phyloP scores from a whole-genome alignment of 2,888 invertebrate genomes.

The Omphaloscelis lunosa region DNA sequence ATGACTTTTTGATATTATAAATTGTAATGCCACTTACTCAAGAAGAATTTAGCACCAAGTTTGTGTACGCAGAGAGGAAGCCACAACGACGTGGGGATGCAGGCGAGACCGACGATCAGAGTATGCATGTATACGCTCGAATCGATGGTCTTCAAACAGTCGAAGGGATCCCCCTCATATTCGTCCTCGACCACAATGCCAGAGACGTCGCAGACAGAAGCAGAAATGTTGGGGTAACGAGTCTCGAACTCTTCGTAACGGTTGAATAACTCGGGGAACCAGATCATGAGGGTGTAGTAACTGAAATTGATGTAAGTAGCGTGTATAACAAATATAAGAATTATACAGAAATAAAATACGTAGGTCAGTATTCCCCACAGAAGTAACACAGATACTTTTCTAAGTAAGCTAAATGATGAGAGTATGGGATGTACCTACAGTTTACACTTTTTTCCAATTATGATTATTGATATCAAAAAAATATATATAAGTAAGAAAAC shows the following conservation, averaged over 20 bases:
- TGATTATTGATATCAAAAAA: neutral
- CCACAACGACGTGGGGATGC: slow-evolving; percentile 95
- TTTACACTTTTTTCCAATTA: neutral
- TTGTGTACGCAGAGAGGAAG: slow-evolving; percentile 95
- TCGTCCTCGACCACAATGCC: slow-evolving; percentile 90
- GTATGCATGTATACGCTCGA: slow-evolving; percentile 94
- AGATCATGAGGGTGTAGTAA: slow-evolving; percentile 97
- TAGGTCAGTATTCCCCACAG: neutral
- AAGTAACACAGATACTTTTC: neutral
- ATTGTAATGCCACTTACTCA: slow-evolving; percentile 90
- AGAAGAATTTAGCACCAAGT: slow-evolving; percentile 95
- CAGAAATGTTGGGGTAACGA: slow-evolving; percentile 92
- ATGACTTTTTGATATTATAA: neutral
- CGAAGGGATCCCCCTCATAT: slow-evolving; percentile 87
- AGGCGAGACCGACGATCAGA: slow-evolving; percentile 94
- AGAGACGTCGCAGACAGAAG: slow-evolving; percentile 95
- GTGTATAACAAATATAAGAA: slow-evolving; percentile 3
- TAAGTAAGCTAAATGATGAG: neutral
- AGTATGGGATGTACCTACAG: neutral
- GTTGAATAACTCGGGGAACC: slow-evolving; percentile 97
- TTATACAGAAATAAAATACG: neutral
- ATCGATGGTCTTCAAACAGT: slow-evolving; percentile 92
- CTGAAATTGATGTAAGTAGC: slow-evolving; percentile 85
- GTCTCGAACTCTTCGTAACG: slow-evolving; percentile 94
- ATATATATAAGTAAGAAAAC: no score